Conservation (phyloP, 2,113 vertebrate species). For the Cephalopholis sonnerati region DNA sequence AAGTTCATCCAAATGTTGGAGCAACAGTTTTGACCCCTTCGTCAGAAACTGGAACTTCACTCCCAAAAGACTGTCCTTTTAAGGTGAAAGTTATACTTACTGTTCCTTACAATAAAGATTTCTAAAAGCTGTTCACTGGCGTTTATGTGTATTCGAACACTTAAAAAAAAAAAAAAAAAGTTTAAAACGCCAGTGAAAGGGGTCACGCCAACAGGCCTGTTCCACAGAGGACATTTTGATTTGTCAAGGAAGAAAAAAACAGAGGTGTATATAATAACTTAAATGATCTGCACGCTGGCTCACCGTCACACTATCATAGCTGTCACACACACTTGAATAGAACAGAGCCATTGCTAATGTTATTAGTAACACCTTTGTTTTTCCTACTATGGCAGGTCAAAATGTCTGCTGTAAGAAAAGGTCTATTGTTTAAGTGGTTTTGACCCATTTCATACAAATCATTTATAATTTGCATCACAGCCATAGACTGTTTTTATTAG, state of each 20-base stretch:
- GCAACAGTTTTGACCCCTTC: not conserved
- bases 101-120: not conserved
- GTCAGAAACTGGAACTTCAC: not conserved
- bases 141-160: not conserved
- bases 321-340: not conserved
- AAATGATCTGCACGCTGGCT: not conserved
- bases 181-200: not conserved
- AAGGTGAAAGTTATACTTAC: not conserved
- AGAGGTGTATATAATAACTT: not conserved
- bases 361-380: conserved; percentile 10
- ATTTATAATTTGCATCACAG: not conserved
- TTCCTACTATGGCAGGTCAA: not conserved
- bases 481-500: too few species aligned
- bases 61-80: not conserved
- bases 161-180: not conserved
- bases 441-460: conserved; percentile 5
- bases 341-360: not conserved
- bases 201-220: not conserved
- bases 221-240: not conserved
- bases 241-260: not conserved
- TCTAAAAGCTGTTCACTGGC: not conserved
- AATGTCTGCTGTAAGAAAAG: not conserved
- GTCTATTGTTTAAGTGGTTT: not conserved
- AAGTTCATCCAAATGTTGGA: conserved; percentile 37
- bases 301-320: not conserved